These are phyloP conservation scores for Tetrao urogallus DNA, from an alignment of 2,113 vertebrate genomes.

Conservation along the genomic window DNA sequence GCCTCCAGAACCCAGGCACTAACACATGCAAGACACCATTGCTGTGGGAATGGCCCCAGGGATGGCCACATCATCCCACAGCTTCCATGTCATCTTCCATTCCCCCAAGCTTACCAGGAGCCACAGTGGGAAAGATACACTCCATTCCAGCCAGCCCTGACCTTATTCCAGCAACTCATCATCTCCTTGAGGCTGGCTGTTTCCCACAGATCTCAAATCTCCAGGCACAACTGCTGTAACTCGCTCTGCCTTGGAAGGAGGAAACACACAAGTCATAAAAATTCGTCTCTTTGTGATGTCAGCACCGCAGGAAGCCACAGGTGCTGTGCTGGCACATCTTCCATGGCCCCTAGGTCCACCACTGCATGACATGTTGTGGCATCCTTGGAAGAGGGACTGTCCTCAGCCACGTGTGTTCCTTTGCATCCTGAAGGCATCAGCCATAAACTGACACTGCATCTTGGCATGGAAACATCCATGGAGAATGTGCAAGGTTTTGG, in stretches of 20 bases:
- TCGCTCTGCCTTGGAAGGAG: background rate
- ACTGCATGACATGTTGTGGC: background rate
- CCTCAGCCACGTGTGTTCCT: background rate
- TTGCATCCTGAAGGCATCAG: background rate
- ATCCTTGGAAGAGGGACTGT: background rate
- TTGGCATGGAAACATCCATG: background rate
- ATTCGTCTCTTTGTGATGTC: rapidly evolving
- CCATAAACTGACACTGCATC: background rate
- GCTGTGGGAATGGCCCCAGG: background rate
- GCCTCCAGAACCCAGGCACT: background rate
- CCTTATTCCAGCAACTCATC: conserved; percentile 30
- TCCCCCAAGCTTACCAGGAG: background rate
- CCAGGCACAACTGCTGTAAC: background rate
- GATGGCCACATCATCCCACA: background rate
- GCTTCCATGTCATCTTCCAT: background rate
- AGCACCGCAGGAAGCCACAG: background rate
- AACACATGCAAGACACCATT: background rate
- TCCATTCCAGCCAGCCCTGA: background rate
- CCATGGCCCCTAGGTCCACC: background rate
- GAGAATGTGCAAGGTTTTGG: rapidly evolving
- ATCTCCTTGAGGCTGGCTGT: background rate
- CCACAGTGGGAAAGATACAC: background rate
- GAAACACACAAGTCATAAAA: background rate
- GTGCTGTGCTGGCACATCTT: background rate
- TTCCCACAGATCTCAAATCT: conserved; percentile 21